Evolutionary conservation across 1,140 invertebrate genomes (phyloP).

Genomic region (Drosophila kanapiae): DNA sequence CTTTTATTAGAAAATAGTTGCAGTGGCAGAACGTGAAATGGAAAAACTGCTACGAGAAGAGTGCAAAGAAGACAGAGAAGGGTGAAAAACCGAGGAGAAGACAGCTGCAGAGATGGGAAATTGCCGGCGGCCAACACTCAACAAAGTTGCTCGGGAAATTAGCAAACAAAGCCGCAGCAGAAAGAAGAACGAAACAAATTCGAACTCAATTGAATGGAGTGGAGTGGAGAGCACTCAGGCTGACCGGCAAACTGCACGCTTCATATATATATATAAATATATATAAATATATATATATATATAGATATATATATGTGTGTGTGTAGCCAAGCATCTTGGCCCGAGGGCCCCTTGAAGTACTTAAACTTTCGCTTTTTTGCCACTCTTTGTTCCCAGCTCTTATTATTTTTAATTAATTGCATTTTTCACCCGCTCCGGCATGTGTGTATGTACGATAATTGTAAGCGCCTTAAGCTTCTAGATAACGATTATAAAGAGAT

Average conservation of each 20-base stretch:
- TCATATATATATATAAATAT: too few species aligned
- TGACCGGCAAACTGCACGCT: slow-evolving; percentile 21
- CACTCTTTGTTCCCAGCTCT: slow-evolving; percentile 40
- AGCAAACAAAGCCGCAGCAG: slow-evolving; percentile 62
- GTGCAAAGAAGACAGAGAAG: neutral
- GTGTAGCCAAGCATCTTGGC: slow-evolving; percentile 14
- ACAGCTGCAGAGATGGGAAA: slow-evolving; percentile 46
- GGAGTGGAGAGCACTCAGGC: slow-evolving; percentile 4
- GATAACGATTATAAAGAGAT: slow-evolving; percentile 23
- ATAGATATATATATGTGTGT: neutral
- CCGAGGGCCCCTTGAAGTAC: slow-evolving; percentile 34
- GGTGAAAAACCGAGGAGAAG: slow-evolving; percentile 18
- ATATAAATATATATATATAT: neutral
- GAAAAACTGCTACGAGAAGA: slow-evolving; percentile 1
- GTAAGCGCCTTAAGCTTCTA: slow-evolving; percentile 33
- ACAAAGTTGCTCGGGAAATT: slow-evolving; percentile 59
- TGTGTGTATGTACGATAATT: slow-evolving; percentile 46
- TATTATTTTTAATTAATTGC: slow-evolving; percentile 70
- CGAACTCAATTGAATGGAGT: slow-evolving; percentile 57
- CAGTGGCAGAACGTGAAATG: slow-evolving; percentile 37
- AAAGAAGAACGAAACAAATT: slow-evolving; percentile 45
- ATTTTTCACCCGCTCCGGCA: slow-evolving; percentile 27
- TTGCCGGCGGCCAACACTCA: slow-evolving; percentile 41
- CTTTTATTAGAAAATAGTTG: slow-evolving; percentile 69
- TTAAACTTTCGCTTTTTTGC: slow-evolving; percentile 46